These are phyloP conservation scores for Ypsolopha scabrella DNA, from an alignment of 2,888 invertebrate species.

Conservation along the genomic window DNA sequence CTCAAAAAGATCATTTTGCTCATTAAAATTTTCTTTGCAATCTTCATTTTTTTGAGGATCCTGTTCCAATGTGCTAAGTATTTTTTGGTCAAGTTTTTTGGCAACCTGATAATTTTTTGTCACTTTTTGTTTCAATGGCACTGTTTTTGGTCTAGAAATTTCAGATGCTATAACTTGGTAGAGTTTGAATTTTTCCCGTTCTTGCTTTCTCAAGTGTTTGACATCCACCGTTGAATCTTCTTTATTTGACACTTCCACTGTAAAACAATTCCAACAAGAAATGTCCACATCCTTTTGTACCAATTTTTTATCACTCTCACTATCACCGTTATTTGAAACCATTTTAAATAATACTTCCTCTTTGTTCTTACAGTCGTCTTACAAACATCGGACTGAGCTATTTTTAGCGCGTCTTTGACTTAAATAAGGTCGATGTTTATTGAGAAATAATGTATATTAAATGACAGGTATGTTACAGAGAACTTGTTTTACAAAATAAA, in stretches of 20 bases:
- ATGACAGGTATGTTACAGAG: neutral
- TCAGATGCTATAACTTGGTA: conserved; percentile 48
- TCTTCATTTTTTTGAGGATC: too few relatives aligned
- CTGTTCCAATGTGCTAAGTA: conserved; percentile 11
- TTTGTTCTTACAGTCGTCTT: too few relatives aligned
- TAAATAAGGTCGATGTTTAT: conserved; percentile 32
- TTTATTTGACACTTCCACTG: conserved; percentile 22
- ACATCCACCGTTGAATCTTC: conserved; percentile 28
- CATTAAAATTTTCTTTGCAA: too few relatives aligned
- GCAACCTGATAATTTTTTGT: conserved; percentile 39
- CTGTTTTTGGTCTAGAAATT: conserved; percentile 39
- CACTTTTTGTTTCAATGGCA: conserved; percentile 49
- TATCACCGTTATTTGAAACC: neutral
- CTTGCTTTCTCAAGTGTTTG: conserved; percentile 31
- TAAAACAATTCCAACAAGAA: conserved; percentile 55
- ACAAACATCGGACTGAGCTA: conserved; percentile 28
- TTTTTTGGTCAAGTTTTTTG: conserved; percentile 39
- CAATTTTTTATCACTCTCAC: neutral
- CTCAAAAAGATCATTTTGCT: too few relatives aligned
- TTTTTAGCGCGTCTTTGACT: conserved; percentile 21
- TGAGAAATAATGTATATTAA: conserved; percentile 1
- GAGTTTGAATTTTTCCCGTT: conserved; percentile 40
- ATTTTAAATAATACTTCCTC: neutral
- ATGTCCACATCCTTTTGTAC: conserved; percentile 23
- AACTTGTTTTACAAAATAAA: neutral